Evolutionary conservation across 2,888 invertebrate species (phyloP).

Genomic region (Spodoptera exigua): DNA sequence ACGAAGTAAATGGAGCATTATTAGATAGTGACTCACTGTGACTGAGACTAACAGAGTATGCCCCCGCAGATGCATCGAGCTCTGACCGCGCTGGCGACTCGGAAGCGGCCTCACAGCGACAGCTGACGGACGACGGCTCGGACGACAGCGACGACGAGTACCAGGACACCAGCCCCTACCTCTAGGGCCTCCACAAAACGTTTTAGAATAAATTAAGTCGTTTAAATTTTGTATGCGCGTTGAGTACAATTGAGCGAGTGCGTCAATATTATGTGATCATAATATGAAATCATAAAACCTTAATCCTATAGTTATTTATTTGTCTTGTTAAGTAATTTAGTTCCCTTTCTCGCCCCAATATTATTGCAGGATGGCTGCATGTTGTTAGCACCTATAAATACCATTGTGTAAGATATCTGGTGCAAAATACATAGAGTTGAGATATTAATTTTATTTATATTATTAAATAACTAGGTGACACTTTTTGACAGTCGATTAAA

Average conservation of each 20-base stretch:
- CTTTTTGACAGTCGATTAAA: constrained; percentile 86
- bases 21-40: too few species aligned
- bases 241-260: constrained; percentile 82
- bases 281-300: constrained; percentile 52
- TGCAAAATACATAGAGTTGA: constrained; percentile 75
- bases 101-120: constrained; percentile 82
- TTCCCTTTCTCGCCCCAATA: constrained; percentile 72
- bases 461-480: constrained; percentile 64
- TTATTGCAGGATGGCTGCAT: constrained; percentile 73
- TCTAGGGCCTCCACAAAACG: constrained; percentile 73
- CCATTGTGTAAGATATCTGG: constrained; percentile 72
- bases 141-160: constrained; percentile 84
- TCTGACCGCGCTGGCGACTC: constrained; percentile 76
- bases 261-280: constrained; percentile 72
- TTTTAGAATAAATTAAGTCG: constrained; percentile 72
- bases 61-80: constrained; percentile 83
- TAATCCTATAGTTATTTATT: constrained; percentile 80
- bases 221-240: constrained; percentile 74
- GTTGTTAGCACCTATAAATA: constrained; percentile 73
- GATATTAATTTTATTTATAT: constrained; percentile 79
- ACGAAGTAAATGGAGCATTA: too few species aligned
- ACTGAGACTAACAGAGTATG: constrained; percentile 20
- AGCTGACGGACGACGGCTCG: constrained; percentile 86
- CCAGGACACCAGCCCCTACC: constrained; percentile 85
- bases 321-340: constrained; percentile 78